Conservation (phyloP, 2,888 invertebrate genomes). For the Apamea monoglypha region DNA sequence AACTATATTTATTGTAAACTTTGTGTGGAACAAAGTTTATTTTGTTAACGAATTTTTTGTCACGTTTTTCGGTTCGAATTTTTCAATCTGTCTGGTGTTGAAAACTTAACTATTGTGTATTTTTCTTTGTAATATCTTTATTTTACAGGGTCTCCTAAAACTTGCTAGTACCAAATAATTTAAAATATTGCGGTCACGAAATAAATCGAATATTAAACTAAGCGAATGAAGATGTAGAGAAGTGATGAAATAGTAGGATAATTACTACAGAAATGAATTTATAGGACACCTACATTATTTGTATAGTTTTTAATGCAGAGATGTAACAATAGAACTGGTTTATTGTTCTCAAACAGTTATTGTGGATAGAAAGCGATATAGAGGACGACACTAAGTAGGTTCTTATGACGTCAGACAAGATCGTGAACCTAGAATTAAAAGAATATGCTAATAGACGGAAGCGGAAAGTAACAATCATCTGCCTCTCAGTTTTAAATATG, state of each 20-base stretch:
- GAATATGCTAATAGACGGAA: constrained; percentile 26
- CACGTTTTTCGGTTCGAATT: not conserved
- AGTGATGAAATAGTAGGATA: constrained; percentile 4
- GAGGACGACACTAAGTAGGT: constrained; percentile 13
- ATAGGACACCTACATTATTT: constrained; percentile 13
- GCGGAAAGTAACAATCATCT: constrained; percentile 20
- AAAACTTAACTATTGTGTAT: not conserved
- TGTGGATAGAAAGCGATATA: constrained; percentile 29
- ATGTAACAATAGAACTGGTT: constrained; percentile 38
- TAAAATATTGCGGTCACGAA: constrained; percentile 11
- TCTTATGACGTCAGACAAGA: constrained; percentile 19
- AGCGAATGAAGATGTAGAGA: constrained; percentile 11
- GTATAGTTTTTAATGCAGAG: constrained; percentile 24
- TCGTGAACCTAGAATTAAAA: constrained; percentile 38
- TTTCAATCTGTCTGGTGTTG: not conserved
- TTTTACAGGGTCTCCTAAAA: not conserved
- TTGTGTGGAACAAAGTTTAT: not conserved
- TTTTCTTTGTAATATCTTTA: constrained; percentile 3
- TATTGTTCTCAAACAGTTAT: constrained; percentile 24
- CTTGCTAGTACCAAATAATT: constrained; percentile 26
- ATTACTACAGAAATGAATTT: constrained; percentile 34
- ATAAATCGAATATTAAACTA: constrained; percentile 16
- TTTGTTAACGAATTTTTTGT: not conserved
- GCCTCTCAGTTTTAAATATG: constrained; percentile 50
- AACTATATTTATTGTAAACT: not conserved